Evolutionary conservation across 2,113 vertebrate genomes (phyloP), one percentile per base, ranked within the genome.

Genomic region (Chroicocephalus ridibundus): DNA sequence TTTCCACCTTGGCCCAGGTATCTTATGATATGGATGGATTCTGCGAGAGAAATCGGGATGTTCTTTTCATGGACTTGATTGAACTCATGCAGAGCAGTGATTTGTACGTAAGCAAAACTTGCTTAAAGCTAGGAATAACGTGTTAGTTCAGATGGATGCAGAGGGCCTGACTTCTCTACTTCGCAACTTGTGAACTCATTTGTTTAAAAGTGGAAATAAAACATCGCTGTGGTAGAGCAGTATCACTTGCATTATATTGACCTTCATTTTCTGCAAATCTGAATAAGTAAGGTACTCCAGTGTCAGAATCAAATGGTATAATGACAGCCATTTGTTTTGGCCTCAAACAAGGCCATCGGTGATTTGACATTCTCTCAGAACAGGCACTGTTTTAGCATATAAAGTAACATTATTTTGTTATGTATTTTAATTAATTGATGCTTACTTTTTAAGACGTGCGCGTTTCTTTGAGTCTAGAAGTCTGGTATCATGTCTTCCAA

Each of bases 61-160:
- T 99, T 76, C 99, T 99, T 70, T 99, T 99, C 94, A 99, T 93
- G 94, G 99, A 99, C 97, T 98, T 99, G 97, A 99, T 99, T 34
- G 99, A 99, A 95, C 97, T 99, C 94, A 99, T 99, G 99, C 99
- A 99, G 97, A 99, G 99, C 99, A 99, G 99, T 96, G 99, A 99
- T 96, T 98, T 99, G 99, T 99, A 98, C 98, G 99, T 98, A 88
- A 86, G 55, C 91, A 70, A 64, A 51, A 66, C 54, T 78, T 77
- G 77, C 72, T 91, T 70, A 51, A 20, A 87, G 93, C 84, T 64
- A 21, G 83, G 86, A 85, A 22, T 51, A 47, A 65, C 2, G 0
- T 83, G 29, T 49, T 69, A 71, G 68, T 55, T 92, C 16, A 38
- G 44, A 72, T 74, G 71, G 92, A 66, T 81, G 79, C 86, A 57